phyloP scores from a whole-genome alignment of 2,888 invertebrate species.

The Epiblema foenella region DNA sequence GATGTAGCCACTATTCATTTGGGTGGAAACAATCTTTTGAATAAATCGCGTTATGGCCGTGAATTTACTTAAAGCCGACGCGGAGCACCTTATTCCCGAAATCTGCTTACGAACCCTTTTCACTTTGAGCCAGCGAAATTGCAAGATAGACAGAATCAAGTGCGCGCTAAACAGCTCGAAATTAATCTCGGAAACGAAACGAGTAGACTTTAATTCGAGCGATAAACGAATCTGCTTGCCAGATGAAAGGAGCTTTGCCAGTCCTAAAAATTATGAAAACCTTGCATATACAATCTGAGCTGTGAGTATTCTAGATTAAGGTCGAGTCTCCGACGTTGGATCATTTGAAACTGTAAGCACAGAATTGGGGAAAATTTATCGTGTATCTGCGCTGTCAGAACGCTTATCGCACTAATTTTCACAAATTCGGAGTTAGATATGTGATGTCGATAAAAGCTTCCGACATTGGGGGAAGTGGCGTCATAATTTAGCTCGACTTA shows the following conservation, averaged over 20 bases:
- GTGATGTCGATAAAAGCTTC: slow-evolving; percentile 52
- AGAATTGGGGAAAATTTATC: slow-evolving; percentile 42
- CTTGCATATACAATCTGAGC: slow-evolving; percentile 35
- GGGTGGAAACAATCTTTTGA: slow-evolving; percentile 38
- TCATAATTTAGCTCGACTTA: slow-evolving; percentile 64
- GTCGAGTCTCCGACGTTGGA: slow-evolving; percentile 15
- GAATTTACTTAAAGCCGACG: slow-evolving; percentile 41
- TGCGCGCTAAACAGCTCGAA: slow-evolving; percentile 63
- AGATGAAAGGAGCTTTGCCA: slow-evolving; percentile 45
- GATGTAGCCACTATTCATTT: slow-evolving; percentile 35
- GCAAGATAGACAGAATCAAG: slow-evolving; percentile 55
- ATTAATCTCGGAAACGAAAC: slow-evolving; percentile 64
- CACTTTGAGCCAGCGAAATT: slow-evolving; percentile 52
- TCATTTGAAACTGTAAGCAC: slow-evolving; percentile 35
- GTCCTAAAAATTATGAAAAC: slow-evolving; percentile 41
- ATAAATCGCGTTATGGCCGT: slow-evolving; percentile 36
- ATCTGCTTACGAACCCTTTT: slow-evolving; percentile 50
- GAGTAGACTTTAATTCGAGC: slow-evolving; percentile 63
- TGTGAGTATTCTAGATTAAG: slow-evolving; percentile 23
- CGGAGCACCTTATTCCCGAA: slow-evolving; percentile 43
- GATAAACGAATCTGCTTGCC: slow-evolving; percentile 61
- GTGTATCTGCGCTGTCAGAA: slow-evolving; percentile 43
- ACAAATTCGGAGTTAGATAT: slow-evolving; percentile 59
- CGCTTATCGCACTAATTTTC: slow-evolving; percentile 58
- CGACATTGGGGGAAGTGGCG: slow-evolving; percentile 56